phyloP scores from a whole-genome alignment of 2,113 vertebrate species.

The Gallinago jamesoni region DNA sequence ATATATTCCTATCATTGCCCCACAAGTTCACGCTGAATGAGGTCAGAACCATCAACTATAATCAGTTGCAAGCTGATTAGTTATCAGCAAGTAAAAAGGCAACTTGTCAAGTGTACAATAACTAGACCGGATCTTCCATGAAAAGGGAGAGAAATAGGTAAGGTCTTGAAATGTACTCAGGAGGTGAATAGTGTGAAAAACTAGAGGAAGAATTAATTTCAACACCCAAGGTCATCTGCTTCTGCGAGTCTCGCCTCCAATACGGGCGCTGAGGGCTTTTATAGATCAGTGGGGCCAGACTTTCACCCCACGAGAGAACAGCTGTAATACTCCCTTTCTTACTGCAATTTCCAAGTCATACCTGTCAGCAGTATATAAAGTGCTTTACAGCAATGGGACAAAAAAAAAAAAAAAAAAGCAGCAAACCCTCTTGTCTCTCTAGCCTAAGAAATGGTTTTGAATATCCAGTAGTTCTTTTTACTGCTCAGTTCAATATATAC shows the following conservation, averaged over 20 bases:
- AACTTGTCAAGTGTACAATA: neutral
- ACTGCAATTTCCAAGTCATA: neutral
- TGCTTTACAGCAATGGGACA: neutral
- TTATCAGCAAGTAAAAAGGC: neutral
- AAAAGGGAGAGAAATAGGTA: neutral
- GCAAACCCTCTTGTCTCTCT: neutral
- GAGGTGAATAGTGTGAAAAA: neutral
- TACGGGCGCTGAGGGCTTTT: neutral
- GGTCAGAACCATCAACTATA: neutral
- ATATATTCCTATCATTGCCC: fast-evolving
- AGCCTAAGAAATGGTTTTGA: neutral
- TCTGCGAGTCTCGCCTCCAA: neutral
- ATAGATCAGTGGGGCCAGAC: neutral
- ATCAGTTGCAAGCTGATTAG: neutral
- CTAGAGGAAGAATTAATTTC: neutral
- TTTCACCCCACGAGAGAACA: neutral
- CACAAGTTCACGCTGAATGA: neutral
- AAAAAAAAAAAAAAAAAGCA: neutral
- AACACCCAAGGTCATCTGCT: neutral
- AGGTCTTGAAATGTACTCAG: neutral
- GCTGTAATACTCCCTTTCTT: neutral
- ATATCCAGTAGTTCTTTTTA: neutral
- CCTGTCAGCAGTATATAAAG: neutral
- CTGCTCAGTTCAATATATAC: neutral
- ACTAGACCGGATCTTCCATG: neutral